These are phyloP conservation scores for Hemibagrus guttatus DNA, from an alignment of 2,797 vertebrate genomes.

Conservation along the genomic window DNA sequence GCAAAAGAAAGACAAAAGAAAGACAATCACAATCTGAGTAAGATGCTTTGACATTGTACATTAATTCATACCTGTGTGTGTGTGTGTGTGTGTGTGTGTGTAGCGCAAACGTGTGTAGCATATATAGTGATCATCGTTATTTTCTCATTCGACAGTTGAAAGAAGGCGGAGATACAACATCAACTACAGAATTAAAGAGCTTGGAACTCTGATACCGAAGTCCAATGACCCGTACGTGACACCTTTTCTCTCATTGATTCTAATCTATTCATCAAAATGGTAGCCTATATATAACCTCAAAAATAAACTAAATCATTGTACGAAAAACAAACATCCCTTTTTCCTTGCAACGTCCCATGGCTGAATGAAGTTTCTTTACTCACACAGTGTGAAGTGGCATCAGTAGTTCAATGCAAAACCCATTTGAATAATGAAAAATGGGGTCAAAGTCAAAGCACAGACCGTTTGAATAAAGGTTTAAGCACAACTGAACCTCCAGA, in stretches of 20 bases:
- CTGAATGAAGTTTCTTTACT: neutral
- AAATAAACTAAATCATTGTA: neutral
- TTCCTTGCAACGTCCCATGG: conserved; percentile 19
- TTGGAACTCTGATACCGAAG: conserved; percentile 98
- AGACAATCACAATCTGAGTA: conserved; percentile 98
- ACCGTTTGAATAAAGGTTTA: conserved; percentile 71
- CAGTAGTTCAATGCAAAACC: conserved; percentile 19
- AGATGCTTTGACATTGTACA: conserved; percentile 64
- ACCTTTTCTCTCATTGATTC: neutral
- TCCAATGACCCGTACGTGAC: conserved; percentile 97
- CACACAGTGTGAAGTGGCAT: conserved; percentile 20
- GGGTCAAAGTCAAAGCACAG: conserved; percentile 70
- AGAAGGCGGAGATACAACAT: conserved; percentile 97
- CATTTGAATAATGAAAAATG: conserved; percentile 51
- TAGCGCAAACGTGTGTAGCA: neutral
- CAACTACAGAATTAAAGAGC: conserved; percentile 98
- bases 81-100: neutral
- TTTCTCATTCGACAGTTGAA: conserved; percentile 82
- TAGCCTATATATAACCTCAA: neutral
- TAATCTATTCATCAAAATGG: neutral
- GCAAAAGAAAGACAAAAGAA: conserved; percentile 98
- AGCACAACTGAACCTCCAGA: conserved; percentile 55
- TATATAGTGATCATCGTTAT: neutral
- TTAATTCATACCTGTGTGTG: neutral
- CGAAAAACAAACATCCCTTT: neutral